These are phyloP conservation scores for Cynoglossus semilaevis DNA, from an alignment of 2,113 vertebrate genomes.

Conservation along the genomic window DNA sequence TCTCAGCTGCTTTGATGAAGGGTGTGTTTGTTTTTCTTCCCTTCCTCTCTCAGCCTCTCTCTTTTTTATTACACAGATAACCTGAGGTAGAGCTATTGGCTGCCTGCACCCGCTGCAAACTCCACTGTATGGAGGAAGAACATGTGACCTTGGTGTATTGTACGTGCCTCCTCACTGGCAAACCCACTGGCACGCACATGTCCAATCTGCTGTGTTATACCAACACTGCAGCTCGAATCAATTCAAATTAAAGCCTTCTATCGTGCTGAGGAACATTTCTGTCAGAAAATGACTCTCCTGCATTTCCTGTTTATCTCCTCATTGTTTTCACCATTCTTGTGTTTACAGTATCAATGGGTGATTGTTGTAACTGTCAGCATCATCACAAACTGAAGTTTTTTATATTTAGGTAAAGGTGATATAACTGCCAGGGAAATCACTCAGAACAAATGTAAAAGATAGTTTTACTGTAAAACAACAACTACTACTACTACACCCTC, in stretches of 20 bases:
- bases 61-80: constrained; percentile 50
- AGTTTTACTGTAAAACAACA: neutral
- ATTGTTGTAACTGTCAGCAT: neutral
- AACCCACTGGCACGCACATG: constrained; percentile 17
- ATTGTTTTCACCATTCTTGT: no score
- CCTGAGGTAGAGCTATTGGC: constrained; percentile 50
- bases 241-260: constrained; percentile 4
- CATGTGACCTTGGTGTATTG: constrained; percentile 48
- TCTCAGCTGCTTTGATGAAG: constrained; percentile 34
- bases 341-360: no score
- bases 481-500: no score
- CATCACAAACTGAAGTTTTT: neutral
- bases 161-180: constrained; percentile 38
- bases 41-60: constrained; percentile 9
- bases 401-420: neutral
- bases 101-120: constrained; percentile 19
- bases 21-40: constrained; percentile 54
- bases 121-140: constrained; percentile 29
- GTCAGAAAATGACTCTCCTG: constrained; percentile 2
- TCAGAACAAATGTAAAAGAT: neutral
- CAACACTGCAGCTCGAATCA: neutral
- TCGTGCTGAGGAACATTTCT: constrained; percentile 3
- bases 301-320: no score
- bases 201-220: constrained; percentile 11
- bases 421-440: neutral